Evolutionary conservation across 2,113 vertebrate species (phyloP).

Genomic region (Tychaedon coryphoeus): DNA sequence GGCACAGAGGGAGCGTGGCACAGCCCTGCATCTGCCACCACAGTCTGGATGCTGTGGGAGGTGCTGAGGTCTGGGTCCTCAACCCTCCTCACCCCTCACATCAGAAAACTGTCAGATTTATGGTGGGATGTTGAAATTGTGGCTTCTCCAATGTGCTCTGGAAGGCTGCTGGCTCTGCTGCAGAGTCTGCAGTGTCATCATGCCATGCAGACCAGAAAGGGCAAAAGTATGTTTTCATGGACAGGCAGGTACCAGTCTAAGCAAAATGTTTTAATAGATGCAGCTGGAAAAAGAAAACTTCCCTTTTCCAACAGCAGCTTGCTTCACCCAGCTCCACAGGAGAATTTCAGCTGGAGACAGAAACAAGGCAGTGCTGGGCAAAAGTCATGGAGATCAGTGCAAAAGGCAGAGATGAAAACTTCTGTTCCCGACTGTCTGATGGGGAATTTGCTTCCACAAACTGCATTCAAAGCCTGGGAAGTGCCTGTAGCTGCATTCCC

Average conservation of each 20-base stretch:
- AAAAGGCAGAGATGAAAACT: not conserved
- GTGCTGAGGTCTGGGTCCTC: not conserved
- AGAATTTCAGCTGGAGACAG: not conserved
- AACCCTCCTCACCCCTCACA: not conserved
- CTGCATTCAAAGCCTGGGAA: not conserved
- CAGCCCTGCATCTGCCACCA: not conserved
- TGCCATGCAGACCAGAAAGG: not conserved
- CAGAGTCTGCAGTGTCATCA: not conserved
- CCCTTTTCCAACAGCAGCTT: not conserved
- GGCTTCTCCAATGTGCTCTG: not conserved
- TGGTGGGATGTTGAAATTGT: not conserved
- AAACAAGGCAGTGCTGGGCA: not conserved
- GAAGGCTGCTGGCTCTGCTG: not conserved
- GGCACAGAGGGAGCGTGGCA: fast-evolving
- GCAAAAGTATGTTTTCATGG: not conserved
- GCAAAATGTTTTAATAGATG: not conserved
- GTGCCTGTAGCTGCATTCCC: not conserved
- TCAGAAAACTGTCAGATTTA: not conserved
- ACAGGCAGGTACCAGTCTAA: not conserved
- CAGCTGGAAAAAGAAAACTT: not conserved
- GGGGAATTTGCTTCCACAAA: not conserved
- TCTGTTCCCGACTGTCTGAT: not conserved
- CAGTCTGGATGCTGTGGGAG: not conserved
- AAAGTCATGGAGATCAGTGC: not conserved
- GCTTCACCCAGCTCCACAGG: not conserved